These are phyloP conservation scores for Panagrolaimus sp. DNA, from an alignment of 1,140 invertebrate species.

Conservation along the genomic window DNA sequence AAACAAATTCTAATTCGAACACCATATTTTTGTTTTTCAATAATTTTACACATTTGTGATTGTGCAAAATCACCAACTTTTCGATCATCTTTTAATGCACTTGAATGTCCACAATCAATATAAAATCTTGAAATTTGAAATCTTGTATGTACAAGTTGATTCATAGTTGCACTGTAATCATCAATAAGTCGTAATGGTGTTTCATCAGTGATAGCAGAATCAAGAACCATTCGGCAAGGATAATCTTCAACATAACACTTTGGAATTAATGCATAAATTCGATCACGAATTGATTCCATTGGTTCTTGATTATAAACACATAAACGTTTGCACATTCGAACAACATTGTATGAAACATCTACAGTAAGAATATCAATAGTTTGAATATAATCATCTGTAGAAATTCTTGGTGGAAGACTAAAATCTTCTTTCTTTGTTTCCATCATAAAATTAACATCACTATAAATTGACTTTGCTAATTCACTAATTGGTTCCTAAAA, in stretches of 20 bases:
- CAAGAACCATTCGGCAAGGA: constrained; percentile 15
- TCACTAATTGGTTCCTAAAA: neutral
- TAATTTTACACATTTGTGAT: constrained; percentile 29
- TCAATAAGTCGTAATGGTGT: constrained; percentile 8
- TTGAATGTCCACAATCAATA: constrained; percentile 22
- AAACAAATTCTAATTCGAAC: constrained; percentile 23
- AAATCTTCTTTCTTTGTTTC: neutral
- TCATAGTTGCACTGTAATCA: constrained; percentile 10
- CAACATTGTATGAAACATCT: neutral
- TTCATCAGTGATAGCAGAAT: neutral
- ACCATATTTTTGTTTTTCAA: constrained; percentile 40
- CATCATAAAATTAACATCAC: neutral
- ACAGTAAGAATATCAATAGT: neutral
- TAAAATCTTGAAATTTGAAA: constrained; percentile 15
- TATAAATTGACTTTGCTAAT: neutral
- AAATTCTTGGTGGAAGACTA: neutral
- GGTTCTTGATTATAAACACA: neutral
- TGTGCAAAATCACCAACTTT: constrained; percentile 17
- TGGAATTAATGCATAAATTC: neutral
- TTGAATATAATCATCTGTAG: neutral
- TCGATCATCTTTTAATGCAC: constrained; percentile 16
- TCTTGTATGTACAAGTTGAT: neutral
- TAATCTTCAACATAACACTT: constrained; percentile 6
- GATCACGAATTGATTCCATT: neutral
- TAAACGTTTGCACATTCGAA: neutral